Evolutionary conservation across 2,113 vertebrate species (phyloP).

Genomic region (Uropsilus gracilis): DNA sequence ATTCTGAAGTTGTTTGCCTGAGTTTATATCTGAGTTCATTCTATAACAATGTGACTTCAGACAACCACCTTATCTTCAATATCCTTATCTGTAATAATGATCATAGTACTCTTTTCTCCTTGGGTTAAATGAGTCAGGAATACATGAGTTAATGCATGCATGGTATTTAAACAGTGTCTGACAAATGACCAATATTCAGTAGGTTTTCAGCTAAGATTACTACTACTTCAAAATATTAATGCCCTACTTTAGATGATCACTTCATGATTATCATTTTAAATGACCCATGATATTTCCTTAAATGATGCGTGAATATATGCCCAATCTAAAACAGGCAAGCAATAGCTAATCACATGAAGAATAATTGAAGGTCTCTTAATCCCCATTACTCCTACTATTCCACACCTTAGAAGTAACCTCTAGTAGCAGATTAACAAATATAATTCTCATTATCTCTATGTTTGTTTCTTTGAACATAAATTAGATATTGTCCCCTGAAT

Average conservation of each 20-base stretch:
- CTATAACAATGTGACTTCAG: background rate
- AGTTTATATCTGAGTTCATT: background rate
- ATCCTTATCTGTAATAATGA: background rate
- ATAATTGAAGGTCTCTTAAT: background rate
- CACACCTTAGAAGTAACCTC: background rate
- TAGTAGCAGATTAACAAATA: background rate
- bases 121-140: background rate
- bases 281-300: constrained; percentile 40
- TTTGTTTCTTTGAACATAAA: constrained; percentile 31
- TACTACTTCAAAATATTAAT: constrained; percentile 51
- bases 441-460: background rate
- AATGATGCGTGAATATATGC: constrained; percentile 9
- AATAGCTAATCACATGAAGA: background rate
- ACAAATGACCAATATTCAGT: background rate
- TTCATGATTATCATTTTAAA: constrained; percentile 58
- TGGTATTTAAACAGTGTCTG: background rate
- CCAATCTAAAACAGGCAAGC: constrained; percentile 30
- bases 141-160: constrained; percentile 5
- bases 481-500: background rate
- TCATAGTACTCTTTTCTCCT: background rate
- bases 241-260: background rate
- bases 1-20: background rate
- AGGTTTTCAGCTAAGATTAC: constrained; percentile 42
- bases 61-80: background rate
- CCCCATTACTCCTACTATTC: background rate